A percentile compares a stretch with the other conserved stretches of the same genome.
Evolutionary conservation across 2,797 vertebrate genomes (phyloP).

Genomic region (Siniperca scherzeri): DNA sequence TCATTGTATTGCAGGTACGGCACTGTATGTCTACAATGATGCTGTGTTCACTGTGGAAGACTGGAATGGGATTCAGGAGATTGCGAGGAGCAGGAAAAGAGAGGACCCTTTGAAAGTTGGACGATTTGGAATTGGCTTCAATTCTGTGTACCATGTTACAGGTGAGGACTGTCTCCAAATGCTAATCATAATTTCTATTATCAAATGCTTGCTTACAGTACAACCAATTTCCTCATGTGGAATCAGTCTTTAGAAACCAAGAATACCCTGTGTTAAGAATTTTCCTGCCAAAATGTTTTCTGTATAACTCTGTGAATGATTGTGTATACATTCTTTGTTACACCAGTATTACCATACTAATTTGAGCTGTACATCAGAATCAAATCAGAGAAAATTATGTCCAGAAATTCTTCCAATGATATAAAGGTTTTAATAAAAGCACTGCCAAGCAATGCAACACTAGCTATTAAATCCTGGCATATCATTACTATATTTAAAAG

Average conservation of each 20-base stretch:
- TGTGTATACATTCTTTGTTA: neutral
- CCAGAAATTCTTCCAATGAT: neutral
- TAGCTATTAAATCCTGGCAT: neutral
- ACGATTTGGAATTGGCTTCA: conserved; percentile 99
- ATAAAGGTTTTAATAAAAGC: neutral
- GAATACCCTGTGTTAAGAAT: neutral
- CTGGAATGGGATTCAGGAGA: conserved; percentile 99
- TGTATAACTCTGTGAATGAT: neutral
- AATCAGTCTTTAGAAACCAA: conserved; percentile 7
- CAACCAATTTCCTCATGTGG: neutral
- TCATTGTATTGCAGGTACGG: conserved; percentile 85
- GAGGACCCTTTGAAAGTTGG: conserved; percentile 99
- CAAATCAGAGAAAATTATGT: neutral
- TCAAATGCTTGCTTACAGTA: neutral
- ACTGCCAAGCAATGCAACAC: neutral
- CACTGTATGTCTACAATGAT: conserved; percentile 96
- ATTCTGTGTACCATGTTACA: conserved; percentile 99
- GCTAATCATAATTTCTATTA: neutral
- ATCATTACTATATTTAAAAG: neutral
- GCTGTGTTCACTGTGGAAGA: conserved; percentile 95
- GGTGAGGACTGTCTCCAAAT: conserved; percentile 80
- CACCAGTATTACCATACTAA: too few species aligned
- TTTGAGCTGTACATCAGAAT: neutral
- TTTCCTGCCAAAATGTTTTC: neutral
- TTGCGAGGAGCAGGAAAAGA: conserved; percentile 97